Evolutionary conservation across 2,797 vertebrate genomes (phyloP), one percentile per base, ranked within the genome.

Genomic region (Phataginus tricuspis): DNA sequence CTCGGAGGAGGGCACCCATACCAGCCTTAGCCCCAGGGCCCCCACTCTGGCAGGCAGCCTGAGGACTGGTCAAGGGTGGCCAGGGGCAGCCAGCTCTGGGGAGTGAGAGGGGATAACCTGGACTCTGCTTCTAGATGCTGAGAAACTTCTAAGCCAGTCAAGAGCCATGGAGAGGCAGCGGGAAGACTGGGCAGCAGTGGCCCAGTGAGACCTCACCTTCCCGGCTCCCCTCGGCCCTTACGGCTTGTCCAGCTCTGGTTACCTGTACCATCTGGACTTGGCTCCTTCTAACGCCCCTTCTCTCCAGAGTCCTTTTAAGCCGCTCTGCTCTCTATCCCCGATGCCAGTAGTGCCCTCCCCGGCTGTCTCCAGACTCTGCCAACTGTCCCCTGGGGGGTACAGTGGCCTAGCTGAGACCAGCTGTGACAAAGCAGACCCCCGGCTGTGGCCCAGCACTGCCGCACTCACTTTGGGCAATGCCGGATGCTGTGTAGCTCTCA

Each of bases 401-500:
- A 7, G 34, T 0, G 39, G 71, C 16, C 49, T 4, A 2, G 25
- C 1, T 37, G 85, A 66, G 74, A 59, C 51, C 0, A 0, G 55
- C 55, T 1, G 1, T 4, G 2, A 63, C 18, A 45, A 39, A 55
- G 27, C 78, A 80, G 15, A 9, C 57, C 45, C 45, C 45, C 11
- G 11, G 45, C 45, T 45, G 45, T 45, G 42, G 31, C 3, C 69
- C 1, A 23, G 13, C 9, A 5, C n/a, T 4, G 3, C 42, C 0
- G 3, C 98, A 99, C 99, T 99, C 99, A 99, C 99, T 99, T 99
- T 99, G 99, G 98, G 99, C 99, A 98, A 99, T 99, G 99, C 99
- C 99, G 99, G 99, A 99, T 96, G 99, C 99, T 93, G 99, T 99
- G 99, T 99, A 99, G 99, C 99, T 99, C 99, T 99, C 99, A 89